A percentile compares a stretch with the other conserved stretches of the same genome.
Evolutionary conservation across 2,888 invertebrate species (phyloP).

Genomic region (Ophion ellenae): DNA sequence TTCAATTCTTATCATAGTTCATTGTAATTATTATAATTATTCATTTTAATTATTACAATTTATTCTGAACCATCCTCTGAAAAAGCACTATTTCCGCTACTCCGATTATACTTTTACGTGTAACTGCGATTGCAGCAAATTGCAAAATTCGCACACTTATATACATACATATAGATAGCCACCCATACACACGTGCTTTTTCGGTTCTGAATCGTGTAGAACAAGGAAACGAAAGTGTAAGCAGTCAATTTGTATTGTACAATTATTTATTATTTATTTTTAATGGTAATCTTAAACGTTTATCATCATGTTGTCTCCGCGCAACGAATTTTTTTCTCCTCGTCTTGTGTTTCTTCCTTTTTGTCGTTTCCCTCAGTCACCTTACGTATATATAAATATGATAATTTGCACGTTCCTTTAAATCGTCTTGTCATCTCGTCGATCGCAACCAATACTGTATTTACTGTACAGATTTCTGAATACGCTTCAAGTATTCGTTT

Average conservation of each 20-base stretch:
- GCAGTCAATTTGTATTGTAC: conserved; percentile 69
- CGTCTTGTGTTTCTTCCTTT: conserved; percentile 70
- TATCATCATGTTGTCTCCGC: conserved; percentile 70
- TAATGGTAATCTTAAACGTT: conserved; percentile 77
- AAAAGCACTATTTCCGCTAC: too few species aligned
- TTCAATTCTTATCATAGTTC: too few species aligned
- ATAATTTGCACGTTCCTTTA: conserved; percentile 76
- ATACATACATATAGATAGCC: too few species aligned
- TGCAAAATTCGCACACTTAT: too few species aligned
- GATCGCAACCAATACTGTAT: conserved; percentile 80
- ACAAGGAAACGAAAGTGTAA: conserved; percentile 17
- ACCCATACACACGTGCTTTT: neutral
- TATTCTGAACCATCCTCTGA: too few species aligned
- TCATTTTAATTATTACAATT: too few species aligned
- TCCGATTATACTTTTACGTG: too few species aligned
- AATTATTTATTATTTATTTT: conserved; percentile 77
- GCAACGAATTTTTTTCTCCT: conserved; percentile 9
- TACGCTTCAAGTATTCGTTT: conserved; percentile 37
- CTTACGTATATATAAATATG: conserved; percentile 77
- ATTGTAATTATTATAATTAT: too few species aligned
- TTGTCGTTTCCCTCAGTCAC: conserved; percentile 64
- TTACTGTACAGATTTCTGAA: conserved; percentile 25
- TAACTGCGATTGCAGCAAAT: too few species aligned
- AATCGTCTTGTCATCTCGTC: conserved; percentile 67
- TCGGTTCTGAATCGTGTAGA: neutral